Evolutionary conservation across 2,888 invertebrate genomes (phyloP).

Genomic region (Ormyrus nitidulus): DNA sequence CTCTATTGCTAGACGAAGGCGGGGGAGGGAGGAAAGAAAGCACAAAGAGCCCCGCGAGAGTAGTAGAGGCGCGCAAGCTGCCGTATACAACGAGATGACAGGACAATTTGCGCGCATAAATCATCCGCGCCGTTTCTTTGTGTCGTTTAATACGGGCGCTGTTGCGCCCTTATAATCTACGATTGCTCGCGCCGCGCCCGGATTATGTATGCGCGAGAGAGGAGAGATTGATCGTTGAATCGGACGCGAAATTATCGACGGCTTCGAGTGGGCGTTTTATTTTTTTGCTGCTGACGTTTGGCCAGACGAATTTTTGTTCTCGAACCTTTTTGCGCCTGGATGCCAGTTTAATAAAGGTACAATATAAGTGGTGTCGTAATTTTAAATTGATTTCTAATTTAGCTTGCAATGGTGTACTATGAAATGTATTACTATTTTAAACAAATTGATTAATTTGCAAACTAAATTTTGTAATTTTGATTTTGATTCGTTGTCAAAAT

Average conservation of each 20-base stretch:
- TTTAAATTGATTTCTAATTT: too few relatives aligned
- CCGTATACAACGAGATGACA: slow-evolving; percentile 64
- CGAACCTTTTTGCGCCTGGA: too few relatives aligned
- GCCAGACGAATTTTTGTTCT: too few relatives aligned
- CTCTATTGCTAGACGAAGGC: slow-evolving; percentile 7
- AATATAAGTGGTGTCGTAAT: too few relatives aligned
- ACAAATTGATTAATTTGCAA: too few relatives aligned
- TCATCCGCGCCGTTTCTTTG: slow-evolving; percentile 71
- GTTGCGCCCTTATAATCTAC: slow-evolving; percentile 33
- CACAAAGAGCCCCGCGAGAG: slow-evolving; percentile 48
- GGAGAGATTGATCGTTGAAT: slow-evolving; percentile 36
- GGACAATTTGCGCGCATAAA: slow-evolving; percentile 74
- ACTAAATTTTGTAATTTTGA: too few relatives aligned
- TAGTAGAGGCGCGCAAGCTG: slow-evolving; percentile 18
- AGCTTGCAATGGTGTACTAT: too few relatives aligned
- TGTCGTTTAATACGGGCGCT: slow-evolving; percentile 71
- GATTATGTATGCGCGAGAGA: slow-evolving; percentile 5
- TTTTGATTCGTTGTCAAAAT: too few relatives aligned
- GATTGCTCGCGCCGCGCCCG: slow-evolving; percentile 1
- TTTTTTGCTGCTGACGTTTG: too few relatives aligned
- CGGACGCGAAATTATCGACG: neutral
- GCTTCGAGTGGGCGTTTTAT: too few relatives aligned
- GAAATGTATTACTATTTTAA: too few relatives aligned
- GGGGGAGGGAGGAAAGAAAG: slow-evolving; percentile 27
- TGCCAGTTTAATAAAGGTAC: too few relatives aligned